Base-by-base conservation (phyloP, 2,797 vertebrate species). In the Momotus momota region DNA sequence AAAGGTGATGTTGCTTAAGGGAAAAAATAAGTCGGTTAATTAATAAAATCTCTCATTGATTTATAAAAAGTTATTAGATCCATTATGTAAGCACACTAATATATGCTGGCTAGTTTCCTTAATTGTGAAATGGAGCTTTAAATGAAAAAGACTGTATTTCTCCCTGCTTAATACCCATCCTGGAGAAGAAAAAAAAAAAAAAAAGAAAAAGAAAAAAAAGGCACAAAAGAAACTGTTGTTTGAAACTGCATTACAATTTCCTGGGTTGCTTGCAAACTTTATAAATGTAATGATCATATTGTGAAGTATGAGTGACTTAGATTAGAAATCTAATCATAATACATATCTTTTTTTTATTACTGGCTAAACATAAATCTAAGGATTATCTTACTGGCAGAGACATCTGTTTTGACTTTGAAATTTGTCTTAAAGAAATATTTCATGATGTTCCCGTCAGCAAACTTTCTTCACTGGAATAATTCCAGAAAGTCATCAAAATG, bases 141-240 rank as follows among this genome's bases (percentile, higher is more conserved):
- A 66, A 78, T 35, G 4, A 73, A 81, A 71, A 13, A 43, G 2
- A 14, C 3, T 51, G 2, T 55, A 7, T 75, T 74, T 74, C 12
- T 55, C 18, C n/a, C 3, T 11, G 26, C 12, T 64, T 35, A n/a
- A 33, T 38, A 69, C 2, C 5, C 4, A 13, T 65, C 18, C 21
- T 22, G 6, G 8, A 61, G 2, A 0, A 14, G 40, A 41, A 11
- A 9, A 17, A 49, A 45, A 31, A 45, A 31, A 33, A 7, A 54
- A 54, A 6, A 8, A 19, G 15, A 55, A n/a, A 5, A 8, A 3
- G 21, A 6, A 41, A 9, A 2, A n/a, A 6, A 4, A 17, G 38
- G 15, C 15, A 21, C 8, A 43, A 46, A 20, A 67, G 0, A 60
- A n/a, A 46, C 2, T 69, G n/a, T 31, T 21, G 8, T 46, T 51